Evolutionary conservation across 1,140 invertebrate species (phyloP), one percentile per base, ranked within the genome.

Genomic region (Mamestra configurata): DNA sequence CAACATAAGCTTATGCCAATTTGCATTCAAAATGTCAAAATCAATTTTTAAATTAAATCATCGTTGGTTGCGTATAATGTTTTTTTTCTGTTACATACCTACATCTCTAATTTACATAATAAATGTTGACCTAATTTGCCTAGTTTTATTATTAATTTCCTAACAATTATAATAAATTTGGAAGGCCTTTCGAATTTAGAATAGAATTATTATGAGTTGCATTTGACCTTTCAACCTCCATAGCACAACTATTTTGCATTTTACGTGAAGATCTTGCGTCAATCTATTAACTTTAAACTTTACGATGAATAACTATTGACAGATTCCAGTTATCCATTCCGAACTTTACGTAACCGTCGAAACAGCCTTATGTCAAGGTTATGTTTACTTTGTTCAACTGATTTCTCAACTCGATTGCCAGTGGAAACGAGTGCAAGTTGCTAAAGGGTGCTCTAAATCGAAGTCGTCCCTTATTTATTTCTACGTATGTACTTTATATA

Each of bases 331-430:
- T 27, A 40, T 18, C 22, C 64, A 68, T 46, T 49, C 64, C 64
- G 11, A 61, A 31, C 18, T 24, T 61, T 76, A 76, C 73, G 55
- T 61, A 76, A 76, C 57, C 5, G 20, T 73, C 22, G 40, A 76
- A 46, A 31, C 43, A 49, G 40, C 53, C 7, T 76, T 31, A 61
- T 76, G 73, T 76, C 73, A 76, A 76, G 73, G 73, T 76, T 46
- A 76, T 24, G 24, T 61, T 61, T 46, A 76, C 43, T 27, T 27
- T 31, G 40, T 53, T 61, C 40, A 76, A 76, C 24, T 46, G 40
- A 64, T 76, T 76, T 18, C 35, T 20, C 37, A 76, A 61, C 1
- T 55, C 22, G 4, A 31, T 68, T 46, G 40, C 22, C 3, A 46
- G 43, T 22, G 40, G 15, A 24, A 49, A 68, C 24, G 1, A 37